phyloP scores from a whole-genome alignment of 2,797 vertebrate species.

The Scolopax rusticola region DNA sequence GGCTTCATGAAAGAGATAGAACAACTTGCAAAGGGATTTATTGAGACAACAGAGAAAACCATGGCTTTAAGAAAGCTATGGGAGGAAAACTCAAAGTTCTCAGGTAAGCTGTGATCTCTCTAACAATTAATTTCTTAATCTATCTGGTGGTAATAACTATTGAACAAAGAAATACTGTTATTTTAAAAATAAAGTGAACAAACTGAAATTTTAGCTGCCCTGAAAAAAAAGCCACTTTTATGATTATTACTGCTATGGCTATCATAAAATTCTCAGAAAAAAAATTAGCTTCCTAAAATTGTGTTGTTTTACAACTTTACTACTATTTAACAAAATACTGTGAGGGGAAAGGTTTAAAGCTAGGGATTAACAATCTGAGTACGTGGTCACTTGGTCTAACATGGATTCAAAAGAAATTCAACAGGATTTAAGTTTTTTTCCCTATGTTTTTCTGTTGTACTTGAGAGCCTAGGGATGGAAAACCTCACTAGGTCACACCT shows the following conservation, averaged over 20 bases:
- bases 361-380: neutral
- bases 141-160: neutral
- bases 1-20: conserved; percentile 67
- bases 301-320: neutral
- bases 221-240: neutral
- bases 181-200: neutral
- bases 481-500: neutral
- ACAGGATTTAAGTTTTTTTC: neutral
- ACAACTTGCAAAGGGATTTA: conserved; percentile 65
- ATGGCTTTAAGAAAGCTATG: conserved; percentile 63
- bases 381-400: neutral
- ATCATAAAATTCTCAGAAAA: neutral
- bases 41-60: conserved; percentile 57
- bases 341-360: neutral
- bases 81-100: conserved; percentile 25
- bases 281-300: neutral
- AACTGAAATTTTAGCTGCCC: neutral
- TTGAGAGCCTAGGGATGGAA: neutral
- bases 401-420: neutral
- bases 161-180: neutral
- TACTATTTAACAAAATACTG: neutral
- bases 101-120: conserved; percentile 45
- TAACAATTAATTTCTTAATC: neutral
- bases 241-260: neutral
- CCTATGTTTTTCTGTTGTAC: neutral